phyloP scores from a whole-genome alignment of 2,888 invertebrate species.

The Eledone cirrhosa region DNA sequence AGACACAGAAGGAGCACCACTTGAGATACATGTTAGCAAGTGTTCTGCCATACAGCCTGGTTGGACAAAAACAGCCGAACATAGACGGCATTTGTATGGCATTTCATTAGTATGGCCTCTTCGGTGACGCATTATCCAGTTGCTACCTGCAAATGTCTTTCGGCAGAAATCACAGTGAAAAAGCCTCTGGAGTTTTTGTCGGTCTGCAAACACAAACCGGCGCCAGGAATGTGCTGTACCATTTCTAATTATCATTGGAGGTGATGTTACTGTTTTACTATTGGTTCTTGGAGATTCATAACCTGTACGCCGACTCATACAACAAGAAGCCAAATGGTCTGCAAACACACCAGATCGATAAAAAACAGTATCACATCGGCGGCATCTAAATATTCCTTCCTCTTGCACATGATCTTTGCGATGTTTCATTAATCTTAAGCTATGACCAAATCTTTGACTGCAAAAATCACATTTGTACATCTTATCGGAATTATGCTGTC shows the following conservation, averaged over 20 bases:
- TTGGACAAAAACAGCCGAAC: neutral
- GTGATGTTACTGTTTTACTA: neutral
- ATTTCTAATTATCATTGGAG: neutral
- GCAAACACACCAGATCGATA: neutral
- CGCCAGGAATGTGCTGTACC: neutral
- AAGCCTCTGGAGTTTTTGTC: neutral
- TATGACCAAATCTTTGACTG: neutral
- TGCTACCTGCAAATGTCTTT: constrained; percentile 9
- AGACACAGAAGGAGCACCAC: neutral
- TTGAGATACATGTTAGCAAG: neutral
- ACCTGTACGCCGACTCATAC: neutral
- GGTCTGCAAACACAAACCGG: neutral
- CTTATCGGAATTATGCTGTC: neutral
- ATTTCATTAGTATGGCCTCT: neutral
- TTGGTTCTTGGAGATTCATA: neutral
- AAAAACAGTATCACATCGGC: neutral
- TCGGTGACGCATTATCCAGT: constrained; percentile 16
- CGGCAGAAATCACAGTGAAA: constrained; percentile 10
- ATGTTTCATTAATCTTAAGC: neutral
- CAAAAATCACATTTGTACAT: constrained; percentile 5
- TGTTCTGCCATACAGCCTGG: constrained; percentile 10
- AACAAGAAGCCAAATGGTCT: neutral
- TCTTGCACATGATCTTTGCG: constrained; percentile 7
- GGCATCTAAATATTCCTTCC: constrained; percentile 5
- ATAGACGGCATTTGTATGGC: neutral